Percentiles rank a stretch among this genome's conserved stretches.
Evolutionary conservation across 2,888 invertebrate species (phyloP).

Genomic region (Rhopalosiphum nymphaeae): DNA sequence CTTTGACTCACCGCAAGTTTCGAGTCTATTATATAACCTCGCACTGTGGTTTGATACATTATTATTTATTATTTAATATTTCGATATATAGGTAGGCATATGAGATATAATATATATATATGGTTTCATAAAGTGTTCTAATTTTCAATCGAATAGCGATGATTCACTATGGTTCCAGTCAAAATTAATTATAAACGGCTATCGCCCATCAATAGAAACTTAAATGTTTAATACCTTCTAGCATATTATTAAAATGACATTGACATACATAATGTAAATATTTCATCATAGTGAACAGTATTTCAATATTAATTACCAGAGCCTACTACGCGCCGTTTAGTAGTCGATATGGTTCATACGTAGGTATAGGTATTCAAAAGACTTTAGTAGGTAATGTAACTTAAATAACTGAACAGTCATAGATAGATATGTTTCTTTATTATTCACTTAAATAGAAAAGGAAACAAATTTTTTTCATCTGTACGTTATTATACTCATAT

Average conservation of each 20-base stretch:
- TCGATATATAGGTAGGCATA: background rate
- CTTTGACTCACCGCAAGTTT: background rate
- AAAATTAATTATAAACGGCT: background rate
- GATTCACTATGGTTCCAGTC: background rate
- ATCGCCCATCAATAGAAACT: background rate
- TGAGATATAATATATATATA: background rate
- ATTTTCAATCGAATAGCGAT: background rate
- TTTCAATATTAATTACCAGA: background rate
- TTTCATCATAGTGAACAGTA: background rate
- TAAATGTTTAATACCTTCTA: background rate
- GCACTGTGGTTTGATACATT: background rate
- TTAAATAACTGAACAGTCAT: background rate
- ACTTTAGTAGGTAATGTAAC: background rate
- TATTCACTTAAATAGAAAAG: background rate
- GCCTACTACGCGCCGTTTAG: background rate
- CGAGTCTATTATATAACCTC: background rate
- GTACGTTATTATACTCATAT: background rate
- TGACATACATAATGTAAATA: background rate
- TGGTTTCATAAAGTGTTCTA: background rate
- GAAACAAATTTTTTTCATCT: background rate
- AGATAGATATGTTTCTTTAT: background rate
- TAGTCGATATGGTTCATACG: background rate
- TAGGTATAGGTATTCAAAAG: background rate
- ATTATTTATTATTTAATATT: background rate
- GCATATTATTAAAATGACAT: background rate